Evolutionary conservation across 2,888 invertebrate genomes (phyloP).

Genomic region (Adelognathus sp.): DNA sequence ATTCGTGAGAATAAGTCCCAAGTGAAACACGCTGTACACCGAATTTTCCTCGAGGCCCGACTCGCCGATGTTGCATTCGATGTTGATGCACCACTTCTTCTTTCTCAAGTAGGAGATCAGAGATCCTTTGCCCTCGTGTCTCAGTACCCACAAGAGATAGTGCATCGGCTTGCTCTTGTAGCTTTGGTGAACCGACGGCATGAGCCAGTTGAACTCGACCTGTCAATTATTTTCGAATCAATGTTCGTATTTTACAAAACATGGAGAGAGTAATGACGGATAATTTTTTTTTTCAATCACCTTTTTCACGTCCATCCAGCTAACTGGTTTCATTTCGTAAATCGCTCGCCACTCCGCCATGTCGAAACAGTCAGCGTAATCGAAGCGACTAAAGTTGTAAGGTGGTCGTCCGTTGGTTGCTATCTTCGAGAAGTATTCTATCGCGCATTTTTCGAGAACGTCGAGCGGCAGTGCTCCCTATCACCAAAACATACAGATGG

Average conservation of each 20-base stretch:
- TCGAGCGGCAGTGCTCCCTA: constrained; percentile 85
- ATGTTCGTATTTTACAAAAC: neutral
- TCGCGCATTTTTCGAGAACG: constrained; percentile 85
- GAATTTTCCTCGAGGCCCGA: constrained; percentile 90
- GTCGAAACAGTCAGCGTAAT: constrained; percentile 83
- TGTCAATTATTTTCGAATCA: constrained; percentile 65
- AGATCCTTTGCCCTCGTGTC: constrained; percentile 93
- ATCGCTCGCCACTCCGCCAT: constrained; percentile 86
- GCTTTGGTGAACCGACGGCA: constrained; percentile 84
- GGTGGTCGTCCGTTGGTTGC: constrained; percentile 86
- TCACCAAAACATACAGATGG: constrained; percentile 36
- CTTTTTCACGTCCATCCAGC: constrained; percentile 84
- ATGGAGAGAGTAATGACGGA: neutral
- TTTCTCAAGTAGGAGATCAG: constrained; percentile 88
- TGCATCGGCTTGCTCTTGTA: constrained; percentile 90
- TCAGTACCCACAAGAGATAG: constrained; percentile 87
- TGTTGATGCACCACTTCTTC: constrained; percentile 89
- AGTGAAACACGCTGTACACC: constrained; percentile 88
- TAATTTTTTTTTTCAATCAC: constrained; percentile 64
- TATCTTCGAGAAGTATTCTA: constrained; percentile 86
- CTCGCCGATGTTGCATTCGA: constrained; percentile 87
- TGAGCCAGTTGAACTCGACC: constrained; percentile 85
- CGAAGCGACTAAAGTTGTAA: constrained; percentile 84
- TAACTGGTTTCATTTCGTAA: constrained; percentile 89
- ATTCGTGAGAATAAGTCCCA: constrained; percentile 89